These are phyloP conservation scores for Cossypha dichroa DNA, from an alignment of 2,797 vertebrate genomes.

Conservation along the genomic window DNA sequence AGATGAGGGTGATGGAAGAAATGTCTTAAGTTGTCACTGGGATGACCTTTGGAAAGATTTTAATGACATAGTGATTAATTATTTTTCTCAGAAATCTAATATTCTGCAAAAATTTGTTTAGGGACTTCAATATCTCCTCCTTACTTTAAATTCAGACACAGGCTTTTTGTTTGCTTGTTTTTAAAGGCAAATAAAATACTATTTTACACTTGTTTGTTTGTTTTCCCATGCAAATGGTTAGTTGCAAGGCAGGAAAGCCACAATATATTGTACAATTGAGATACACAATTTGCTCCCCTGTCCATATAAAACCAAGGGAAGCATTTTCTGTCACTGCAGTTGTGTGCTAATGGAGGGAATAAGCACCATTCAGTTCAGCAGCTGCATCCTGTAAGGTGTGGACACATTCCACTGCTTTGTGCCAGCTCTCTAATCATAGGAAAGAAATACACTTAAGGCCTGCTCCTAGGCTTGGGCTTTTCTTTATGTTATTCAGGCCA, in stretches of 20 bases:
- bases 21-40: not conserved
- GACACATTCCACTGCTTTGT: not conserved
- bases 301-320: not conserved
- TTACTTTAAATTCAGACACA: not conserved
- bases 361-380: not conserved
- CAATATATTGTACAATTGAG: not conserved
- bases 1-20: not conserved
- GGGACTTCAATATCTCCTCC: not conserved
- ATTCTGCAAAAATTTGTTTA: not conserved
- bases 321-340: not conserved
- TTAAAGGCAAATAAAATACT: not conserved
- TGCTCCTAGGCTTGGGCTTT: not conserved
- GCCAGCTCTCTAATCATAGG: not conserved
- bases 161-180: not conserved
- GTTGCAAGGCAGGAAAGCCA: not conserved
- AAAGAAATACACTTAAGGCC: not conserved
- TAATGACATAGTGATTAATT: not conserved
- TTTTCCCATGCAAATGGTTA: not conserved
- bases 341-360: not conserved
- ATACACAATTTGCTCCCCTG: not conserved
- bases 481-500: not conserved
- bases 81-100: not conserved
- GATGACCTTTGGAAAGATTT: not conserved
- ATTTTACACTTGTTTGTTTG: not conserved
- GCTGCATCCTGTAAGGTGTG: conserved; percentile 19